Percentiles rank a stretch among this genome's conserved stretches.
Evolutionary conservation across 92 coral and sea anemone species (phyloP).

Genomic region (Muricea muricata): DNA sequence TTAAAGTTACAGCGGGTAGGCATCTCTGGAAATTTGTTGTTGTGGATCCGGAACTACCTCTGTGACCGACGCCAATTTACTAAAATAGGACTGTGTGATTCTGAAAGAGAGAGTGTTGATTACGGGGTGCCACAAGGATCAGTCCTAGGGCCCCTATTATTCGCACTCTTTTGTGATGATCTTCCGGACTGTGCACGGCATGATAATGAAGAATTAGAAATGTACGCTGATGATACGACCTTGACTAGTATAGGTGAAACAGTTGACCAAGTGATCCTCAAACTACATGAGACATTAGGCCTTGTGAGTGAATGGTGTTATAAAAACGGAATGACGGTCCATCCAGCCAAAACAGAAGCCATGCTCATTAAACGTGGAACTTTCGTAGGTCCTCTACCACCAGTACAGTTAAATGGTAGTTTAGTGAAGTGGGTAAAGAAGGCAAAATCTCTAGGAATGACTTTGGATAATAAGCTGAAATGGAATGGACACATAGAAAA

Average conservation of each 20-base stretch:
- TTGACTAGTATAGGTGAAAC: constrained; percentile 7
- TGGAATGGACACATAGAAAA: not conserved
- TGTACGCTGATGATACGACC: too few relatives aligned
- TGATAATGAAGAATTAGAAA: not conserved
- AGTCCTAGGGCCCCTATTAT: constrained; percentile 46
- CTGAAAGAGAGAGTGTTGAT: constrained; percentile 31
- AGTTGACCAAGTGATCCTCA: not conserved
- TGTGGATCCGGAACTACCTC: constrained; percentile 51
- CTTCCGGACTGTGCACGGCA: constrained; percentile 26
- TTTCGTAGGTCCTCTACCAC: constrained; percentile 22
- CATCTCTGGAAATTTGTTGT: constrained; percentile 46
- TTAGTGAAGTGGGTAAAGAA: constrained; percentile 18
- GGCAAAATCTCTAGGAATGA: constrained; percentile 7
- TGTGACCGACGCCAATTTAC: constrained; percentile 41
- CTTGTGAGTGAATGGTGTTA: not conserved
- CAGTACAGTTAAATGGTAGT: constrained; percentile 13
- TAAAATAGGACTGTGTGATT: constrained; percentile 32
- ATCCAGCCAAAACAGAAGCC: constrained; percentile 23
- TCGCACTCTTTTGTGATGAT: constrained; percentile 55
- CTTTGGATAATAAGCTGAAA: constrained; percentile 6
- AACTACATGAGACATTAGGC: not conserved
- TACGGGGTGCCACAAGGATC: constrained; percentile 54
- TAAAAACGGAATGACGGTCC: constrained; percentile 10
- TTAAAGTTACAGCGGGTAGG: constrained; percentile 36
- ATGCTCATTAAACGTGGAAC: constrained; percentile 8